Percentiles rank a stretch among this genome's conserved stretches.
Evolutionary conservation across 2,888 invertebrate genomes (phyloP).

Genomic region (Chloromyia formosa): DNA sequence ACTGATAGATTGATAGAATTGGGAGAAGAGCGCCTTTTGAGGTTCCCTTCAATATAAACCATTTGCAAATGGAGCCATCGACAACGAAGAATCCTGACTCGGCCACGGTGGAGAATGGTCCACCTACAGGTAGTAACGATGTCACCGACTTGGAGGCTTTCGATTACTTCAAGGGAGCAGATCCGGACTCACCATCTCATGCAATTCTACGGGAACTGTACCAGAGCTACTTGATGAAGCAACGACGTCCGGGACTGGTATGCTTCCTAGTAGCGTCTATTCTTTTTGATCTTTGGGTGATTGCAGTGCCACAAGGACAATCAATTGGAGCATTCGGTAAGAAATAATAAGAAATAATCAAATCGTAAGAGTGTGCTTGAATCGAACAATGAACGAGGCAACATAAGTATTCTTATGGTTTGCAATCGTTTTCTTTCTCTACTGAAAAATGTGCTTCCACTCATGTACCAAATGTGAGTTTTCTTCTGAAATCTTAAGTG

Average conservation of each 20-base stretch:
- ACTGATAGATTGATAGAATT: too few relatives aligned
- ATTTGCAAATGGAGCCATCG: conserved; percentile 14
- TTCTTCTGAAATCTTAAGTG: too few relatives aligned
- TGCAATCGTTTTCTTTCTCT: too few relatives aligned
- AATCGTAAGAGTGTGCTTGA: neutral
- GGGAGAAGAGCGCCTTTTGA: too few relatives aligned
- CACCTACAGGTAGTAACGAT: conserved; percentile 14
- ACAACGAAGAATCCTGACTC: neutral
- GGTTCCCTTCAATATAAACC: too few relatives aligned
- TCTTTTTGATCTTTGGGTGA: conserved; percentile 72
- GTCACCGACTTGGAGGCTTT: conserved; percentile 31
- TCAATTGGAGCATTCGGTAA: conserved; percentile 60
- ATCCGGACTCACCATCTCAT: conserved; percentile 63
- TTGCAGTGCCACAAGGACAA: conserved; percentile 68
- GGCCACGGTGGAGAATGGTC: conserved; percentile 30
- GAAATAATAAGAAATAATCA: conserved; percentile 44
- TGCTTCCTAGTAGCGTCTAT: conserved; percentile 74
- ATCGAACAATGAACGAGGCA: neutral
- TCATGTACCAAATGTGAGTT: too few relatives aligned
- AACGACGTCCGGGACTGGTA: conserved; percentile 75
- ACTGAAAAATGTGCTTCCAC: too few relatives aligned
- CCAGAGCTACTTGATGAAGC: conserved; percentile 76
- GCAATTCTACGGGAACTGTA: conserved; percentile 75
- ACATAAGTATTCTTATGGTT: too few relatives aligned
- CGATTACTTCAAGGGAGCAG: conserved; percentile 31